A percentile compares a stretch with the other conserved stretches of the same genome.
Conservation (phyloP, 2,888 invertebrate species). For the Chloromyia formosa region DNA sequence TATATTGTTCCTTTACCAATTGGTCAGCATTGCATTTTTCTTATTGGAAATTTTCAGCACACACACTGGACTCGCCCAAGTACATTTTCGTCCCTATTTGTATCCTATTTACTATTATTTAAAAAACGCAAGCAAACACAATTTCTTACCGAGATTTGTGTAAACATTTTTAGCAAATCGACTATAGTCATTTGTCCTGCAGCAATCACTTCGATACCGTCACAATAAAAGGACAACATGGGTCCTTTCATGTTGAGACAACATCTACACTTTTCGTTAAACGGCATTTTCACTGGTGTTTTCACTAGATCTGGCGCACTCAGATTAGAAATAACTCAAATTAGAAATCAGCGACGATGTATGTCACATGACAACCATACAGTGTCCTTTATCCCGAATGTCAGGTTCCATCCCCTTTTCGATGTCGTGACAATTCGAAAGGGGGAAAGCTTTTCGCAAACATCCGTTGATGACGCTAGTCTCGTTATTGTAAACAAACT, state of each 20-base stretch:
- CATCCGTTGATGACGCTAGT: background rate
- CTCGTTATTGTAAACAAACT: background rate
- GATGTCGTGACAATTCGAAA: background rate
- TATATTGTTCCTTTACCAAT: no score
- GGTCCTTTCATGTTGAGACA: conserved; percentile 29
- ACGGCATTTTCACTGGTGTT: conserved; percentile 9
- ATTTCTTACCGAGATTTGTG: conserved; percentile 31
- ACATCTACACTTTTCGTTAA: conserved; percentile 30
- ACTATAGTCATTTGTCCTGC: conserved; percentile 38
- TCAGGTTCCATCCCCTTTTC: background rate
- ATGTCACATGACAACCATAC: background rate
- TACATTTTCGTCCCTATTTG: no score
- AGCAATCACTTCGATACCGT: conserved; percentile 26
- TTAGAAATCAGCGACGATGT: background rate
- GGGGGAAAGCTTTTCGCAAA: background rate
- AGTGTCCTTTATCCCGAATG: background rate
- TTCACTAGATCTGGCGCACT: background rate
- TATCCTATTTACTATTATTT: no score
- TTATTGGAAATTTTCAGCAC: no score
- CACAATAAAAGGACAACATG: conserved; percentile 28
- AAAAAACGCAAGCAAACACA: no score
- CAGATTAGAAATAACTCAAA: background rate
- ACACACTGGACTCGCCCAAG: no score
- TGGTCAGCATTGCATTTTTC: no score
- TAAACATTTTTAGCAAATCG: conserved; percentile 40